These are phyloP conservation scores for Coluber constrictor DNA, from an alignment of 2,797 vertebrate species.

Conservation along the genomic window DNA sequence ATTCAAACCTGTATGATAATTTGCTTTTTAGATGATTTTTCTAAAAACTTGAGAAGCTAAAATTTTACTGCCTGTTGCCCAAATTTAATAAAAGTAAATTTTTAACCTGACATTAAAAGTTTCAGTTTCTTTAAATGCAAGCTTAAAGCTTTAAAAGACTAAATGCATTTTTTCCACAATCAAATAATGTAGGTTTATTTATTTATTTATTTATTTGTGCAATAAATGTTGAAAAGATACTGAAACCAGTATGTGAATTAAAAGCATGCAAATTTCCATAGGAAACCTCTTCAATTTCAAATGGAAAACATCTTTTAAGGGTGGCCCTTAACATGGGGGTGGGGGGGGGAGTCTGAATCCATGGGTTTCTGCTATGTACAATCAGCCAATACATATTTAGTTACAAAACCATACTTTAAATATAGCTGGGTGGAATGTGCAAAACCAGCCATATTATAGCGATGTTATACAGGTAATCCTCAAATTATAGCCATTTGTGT, in stretches of 20 bases:
- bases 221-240: not conserved
- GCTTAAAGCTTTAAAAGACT: not conserved
- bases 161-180: not conserved
- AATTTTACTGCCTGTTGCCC: not conserved
- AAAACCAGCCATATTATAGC: not conserved
- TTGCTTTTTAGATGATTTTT: not conserved
- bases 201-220: no score
- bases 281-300: not conserved
- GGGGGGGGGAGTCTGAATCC: not conserved
- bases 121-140: not conserved
- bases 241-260: not conserved
- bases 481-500: no score
- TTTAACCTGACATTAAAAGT: not conserved
- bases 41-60: not conserved
- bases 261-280: not conserved
- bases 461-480: no score
- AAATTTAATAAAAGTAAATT: not conserved
- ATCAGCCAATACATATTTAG: not conserved
- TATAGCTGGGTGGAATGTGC: not conserved
- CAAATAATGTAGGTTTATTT: not conserved
- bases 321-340: not conserved
- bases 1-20: not conserved
- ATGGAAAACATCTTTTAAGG: not conserved
- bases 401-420: not conserved
- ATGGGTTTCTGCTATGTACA: not conserved